Evolutionary conservation across 30 jellyfish, hydroid and myxozoan genomes (phyloP), one percentile per base, ranked within the genome.

Genomic region (Turritopsis dohrnii): DNA sequence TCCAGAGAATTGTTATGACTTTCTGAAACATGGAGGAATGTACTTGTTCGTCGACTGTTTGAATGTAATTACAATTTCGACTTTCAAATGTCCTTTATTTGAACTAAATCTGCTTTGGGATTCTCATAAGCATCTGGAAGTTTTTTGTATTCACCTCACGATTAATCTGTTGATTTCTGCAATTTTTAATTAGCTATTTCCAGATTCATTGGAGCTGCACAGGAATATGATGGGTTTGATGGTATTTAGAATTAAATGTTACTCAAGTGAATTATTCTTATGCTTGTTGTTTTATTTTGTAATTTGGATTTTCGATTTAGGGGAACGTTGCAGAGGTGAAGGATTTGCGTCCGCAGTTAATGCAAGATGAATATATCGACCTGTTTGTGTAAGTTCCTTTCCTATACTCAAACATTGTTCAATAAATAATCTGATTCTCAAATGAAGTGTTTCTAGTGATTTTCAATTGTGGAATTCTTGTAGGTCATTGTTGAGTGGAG

Each of bases 301-400:
- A 7, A 69, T 19, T 69, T 9, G 8, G 16, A 69, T 84, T 72
- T 41, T 83, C 29, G 21, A 25, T 76, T 52, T 54, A 90, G 97
- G 97, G 97, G 29, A 90, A 90, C 53, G 80, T 90, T 20, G 97
- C 96, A 8, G 97, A 90, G 60, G 97, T 90, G 29, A 53, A 79
- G 53, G 52, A 73, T 29, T 86, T 90, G 18, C 87, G 95, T 5
- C 81, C 79, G 7, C 83, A 28, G 18, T 66, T 90, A 26, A 79
- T 87, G 88, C 80, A 82, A 41, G 89, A 66, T 4, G 84, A 80
- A 66, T 29, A 21, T 74, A 72, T 90, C 18, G 86, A 60, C 24
- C 19, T 79, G 29, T 83, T 90, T 66, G 52, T 84, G 97, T 90
- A 84, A 90, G 95, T 83, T 77, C 19, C 28, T 30, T 77, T 69